A percentile compares a stretch with the other conserved stretches of the same genome.
Evolutionary conservation across 2,113 vertebrate genomes (phyloP).

Genomic region (Cyanoramphus novaezelandiae): DNA sequence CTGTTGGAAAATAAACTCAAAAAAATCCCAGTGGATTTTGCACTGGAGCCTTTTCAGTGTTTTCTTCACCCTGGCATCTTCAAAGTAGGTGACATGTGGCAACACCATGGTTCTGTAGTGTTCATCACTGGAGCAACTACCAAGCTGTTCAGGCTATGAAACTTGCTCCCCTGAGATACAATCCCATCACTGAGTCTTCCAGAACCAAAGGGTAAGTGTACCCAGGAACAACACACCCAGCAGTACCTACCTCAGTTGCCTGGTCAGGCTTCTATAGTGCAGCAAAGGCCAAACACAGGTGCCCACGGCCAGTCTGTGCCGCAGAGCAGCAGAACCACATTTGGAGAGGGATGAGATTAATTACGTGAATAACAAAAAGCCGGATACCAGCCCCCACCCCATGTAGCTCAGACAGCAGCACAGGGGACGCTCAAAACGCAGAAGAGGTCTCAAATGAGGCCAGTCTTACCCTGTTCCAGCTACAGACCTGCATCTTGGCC

Average conservation of each 20-base stretch:
- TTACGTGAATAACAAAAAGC: neutral
- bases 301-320: neutral
- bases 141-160: neutral
- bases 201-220: neutral
- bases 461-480: constrained; percentile 29
- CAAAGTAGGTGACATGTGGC: neutral
- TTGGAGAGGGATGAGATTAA: neutral
- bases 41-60: neutral
- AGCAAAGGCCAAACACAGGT: neutral
- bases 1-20: neutral
- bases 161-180: neutral
- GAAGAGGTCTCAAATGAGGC: constrained; percentile 12
- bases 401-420: neutral
- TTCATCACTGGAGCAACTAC: neutral
- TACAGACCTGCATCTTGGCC: constrained; percentile 34
- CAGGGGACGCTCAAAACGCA: constrained; percentile 29
- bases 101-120: neutral
- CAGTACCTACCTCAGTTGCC: neutral
- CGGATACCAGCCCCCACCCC: neutral
- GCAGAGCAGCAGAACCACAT: neutral
- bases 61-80: neutral
- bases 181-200: neutral
- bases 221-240: neutral
- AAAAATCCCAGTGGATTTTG: neutral
- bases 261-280: neutral